Conservation (phyloP, 2,888 invertebrate genomes). For the Campaea margaritaria region DNA sequence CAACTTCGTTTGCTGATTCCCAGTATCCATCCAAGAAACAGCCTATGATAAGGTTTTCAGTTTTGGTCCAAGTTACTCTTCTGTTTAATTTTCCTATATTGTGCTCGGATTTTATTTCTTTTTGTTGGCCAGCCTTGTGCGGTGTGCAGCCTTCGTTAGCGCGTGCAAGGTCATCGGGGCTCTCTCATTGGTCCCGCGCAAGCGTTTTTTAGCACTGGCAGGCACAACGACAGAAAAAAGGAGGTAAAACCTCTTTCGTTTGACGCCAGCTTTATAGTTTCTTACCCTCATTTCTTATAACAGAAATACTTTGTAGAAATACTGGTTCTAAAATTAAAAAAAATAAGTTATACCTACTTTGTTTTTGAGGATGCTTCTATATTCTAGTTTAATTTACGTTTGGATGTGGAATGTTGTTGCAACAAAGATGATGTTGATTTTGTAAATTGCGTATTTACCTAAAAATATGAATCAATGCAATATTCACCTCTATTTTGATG, state of each 20-base stretch:
- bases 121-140: slow-evolving; percentile 71
- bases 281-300: slow-evolving; percentile 18
- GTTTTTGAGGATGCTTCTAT: no score
- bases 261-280: slow-evolving; percentile 26
- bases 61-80: slow-evolving; percentile 5
- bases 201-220: slow-evolving; percentile 47
- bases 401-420: no score
- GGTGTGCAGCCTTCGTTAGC: slow-evolving; percentile 80
- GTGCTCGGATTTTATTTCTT: slow-evolving; percentile 61
- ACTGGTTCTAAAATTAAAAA: no score
- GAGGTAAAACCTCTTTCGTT: slow-evolving; percentile 28
- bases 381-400: no score
- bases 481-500: neutral
- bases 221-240: slow-evolving; percentile 32
- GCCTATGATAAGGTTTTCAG: neutral
- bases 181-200: slow-evolving; percentile 51
- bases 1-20: no score
- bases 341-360: no score
- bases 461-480: neutral
- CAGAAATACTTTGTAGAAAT: no score
- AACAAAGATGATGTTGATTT: no score
- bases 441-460: no score
- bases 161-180: slow-evolving; percentile 75
- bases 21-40: neutral
- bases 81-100: slow-evolving; percentile 8